Conservation (phyloP, 2,888 invertebrate genomes). For the Gasteruption jaculator region DNA sequence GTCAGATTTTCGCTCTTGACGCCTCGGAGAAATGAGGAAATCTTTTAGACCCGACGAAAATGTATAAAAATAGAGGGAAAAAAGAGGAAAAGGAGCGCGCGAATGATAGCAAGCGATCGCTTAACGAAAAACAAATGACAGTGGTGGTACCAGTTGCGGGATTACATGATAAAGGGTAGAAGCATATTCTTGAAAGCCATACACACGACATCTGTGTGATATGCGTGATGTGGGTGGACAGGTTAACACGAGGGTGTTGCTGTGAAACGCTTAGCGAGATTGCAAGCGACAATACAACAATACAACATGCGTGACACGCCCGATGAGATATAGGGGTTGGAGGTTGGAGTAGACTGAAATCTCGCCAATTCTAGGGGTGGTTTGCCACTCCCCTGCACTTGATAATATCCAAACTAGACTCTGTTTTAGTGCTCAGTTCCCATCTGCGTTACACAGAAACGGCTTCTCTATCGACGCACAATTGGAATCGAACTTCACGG, state of each 20-base stretch:
- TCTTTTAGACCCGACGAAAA: too few species aligned
- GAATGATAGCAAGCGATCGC: slow-evolving; percentile 9
- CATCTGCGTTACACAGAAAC: slow-evolving; percentile 8
- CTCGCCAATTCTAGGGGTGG: slow-evolving; percentile 50
- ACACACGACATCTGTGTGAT: slow-evolving; percentile 21
- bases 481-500: too few species aligned
- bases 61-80: too few species aligned
- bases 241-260: slow-evolving; percentile 42
- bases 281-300: slow-evolving; percentile 51
- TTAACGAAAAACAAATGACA: too few species aligned
- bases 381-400: slow-evolving; percentile 41
- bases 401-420: too few species aligned
- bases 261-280: slow-evolving; percentile 51
- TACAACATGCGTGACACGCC: slow-evolving; percentile 50
- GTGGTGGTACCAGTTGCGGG: too few species aligned
- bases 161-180: slow-evolving; percentile 3
- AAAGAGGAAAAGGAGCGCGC: slow-evolving; percentile 17
- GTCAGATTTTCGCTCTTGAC: too few species aligned
- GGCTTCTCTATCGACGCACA: too few species aligned
- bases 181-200: slow-evolving; percentile 12
- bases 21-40: too few species aligned
- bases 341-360: slow-evolving; percentile 38
- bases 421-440: slow-evolving; percentile 13
- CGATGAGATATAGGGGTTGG: slow-evolving; percentile 38
- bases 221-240: slow-evolving; percentile 44